Evolutionary conservation across 2,888 invertebrate species (phyloP), one percentile per base, ranked within the genome.

Genomic region (Drosophila crucigera): DNA sequence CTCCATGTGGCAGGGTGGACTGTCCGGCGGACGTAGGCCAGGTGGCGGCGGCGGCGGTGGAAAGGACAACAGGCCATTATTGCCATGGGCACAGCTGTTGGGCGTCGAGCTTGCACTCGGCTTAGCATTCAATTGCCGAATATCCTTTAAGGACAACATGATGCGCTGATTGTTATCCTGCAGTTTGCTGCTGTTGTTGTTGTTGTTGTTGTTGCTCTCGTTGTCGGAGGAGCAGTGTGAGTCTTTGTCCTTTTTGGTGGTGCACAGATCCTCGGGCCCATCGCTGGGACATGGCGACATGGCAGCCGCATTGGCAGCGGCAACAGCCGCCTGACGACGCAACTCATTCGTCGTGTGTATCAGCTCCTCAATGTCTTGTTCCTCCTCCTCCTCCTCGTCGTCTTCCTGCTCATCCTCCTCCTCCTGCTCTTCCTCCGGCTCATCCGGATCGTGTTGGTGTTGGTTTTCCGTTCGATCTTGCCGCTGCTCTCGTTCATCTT

Each of bases 221-320:
- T 65, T 72, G 28, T 87, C 88, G 7, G 86, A 78, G 55, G 88
- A 80, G 52, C 67, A 71, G 10, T 66, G 73, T 30, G 70, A 43
- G 35, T 86, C 83, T 65, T 81, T 87, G 68, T 89, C 91, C 76
- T 91, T 93, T 62, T 90, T 90, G 73, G 92, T 93, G 73, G 92
- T 94, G 78, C 94, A 94, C 35, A 94, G 89, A 72, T 94, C 93
- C 80, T 94, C 94, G 4, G 94, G 94, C 1, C 92, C 93, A 31
- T 94, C 94, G 56, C 84, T 84, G 52, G 47, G 90, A 47, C 80
- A 82, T 6, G 86, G 92, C 16, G 89, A 84, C 76, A 91, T 86
- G 53, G 85, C 85, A 16, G 91, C 91, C 28, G 91, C 91, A 49
- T 89, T 86, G n/a, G 85, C 85, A 19, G 86, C 86, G 10, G 91